Percentiles rank a stretch among this genome's conserved stretches.
These are phyloP conservation scores for Malurus splendens DNA, from an alignment of 2,797 vertebrate genomes.

Conservation along the genomic window DNA sequence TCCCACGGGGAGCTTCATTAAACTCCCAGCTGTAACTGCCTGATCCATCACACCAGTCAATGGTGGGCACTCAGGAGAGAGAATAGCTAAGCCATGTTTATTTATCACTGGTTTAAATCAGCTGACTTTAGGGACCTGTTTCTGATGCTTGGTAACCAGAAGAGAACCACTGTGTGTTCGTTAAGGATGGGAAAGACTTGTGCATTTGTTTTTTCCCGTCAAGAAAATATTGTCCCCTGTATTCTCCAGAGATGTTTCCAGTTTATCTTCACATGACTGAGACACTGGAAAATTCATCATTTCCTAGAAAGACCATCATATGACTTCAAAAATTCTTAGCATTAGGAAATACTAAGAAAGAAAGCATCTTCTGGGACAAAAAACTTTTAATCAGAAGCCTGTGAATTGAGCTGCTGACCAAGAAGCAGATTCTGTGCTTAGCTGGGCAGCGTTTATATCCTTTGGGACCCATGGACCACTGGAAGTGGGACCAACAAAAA, in stretches of 20 bases:
- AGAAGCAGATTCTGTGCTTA: not conserved
- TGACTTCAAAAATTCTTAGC: not conserved
- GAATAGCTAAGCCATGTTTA: not conserved
- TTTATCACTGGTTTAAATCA: not conserved
- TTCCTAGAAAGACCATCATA: not conserved
- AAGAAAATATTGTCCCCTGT: not conserved
- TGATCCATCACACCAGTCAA: not conserved
- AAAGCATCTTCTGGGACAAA: not conserved
- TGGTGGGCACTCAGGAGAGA: not conserved
- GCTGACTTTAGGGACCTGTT: not conserved
- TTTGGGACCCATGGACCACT: not conserved
- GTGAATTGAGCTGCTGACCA: not conserved
- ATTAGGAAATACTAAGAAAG: not conserved
- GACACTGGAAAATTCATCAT: not conserved
- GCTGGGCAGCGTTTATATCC: not conserved
- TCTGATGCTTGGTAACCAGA: not conserved
- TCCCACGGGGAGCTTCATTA: not conserved
- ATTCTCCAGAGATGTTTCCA: not conserved
- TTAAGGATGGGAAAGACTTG: not conserved
- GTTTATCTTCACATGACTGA: not conserved
- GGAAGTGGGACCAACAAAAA: not conserved
- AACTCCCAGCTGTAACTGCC: not conserved
- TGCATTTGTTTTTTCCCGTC: not conserved
- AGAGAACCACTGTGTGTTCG: not conserved
- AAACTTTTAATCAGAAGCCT: not conserved